Percentiles rank a stretch among this genome's conserved stretches.
These are phyloP conservation scores for Brachymystax lenok DNA, from an alignment of 2,797 vertebrate genomes.

Conservation along the genomic window DNA sequence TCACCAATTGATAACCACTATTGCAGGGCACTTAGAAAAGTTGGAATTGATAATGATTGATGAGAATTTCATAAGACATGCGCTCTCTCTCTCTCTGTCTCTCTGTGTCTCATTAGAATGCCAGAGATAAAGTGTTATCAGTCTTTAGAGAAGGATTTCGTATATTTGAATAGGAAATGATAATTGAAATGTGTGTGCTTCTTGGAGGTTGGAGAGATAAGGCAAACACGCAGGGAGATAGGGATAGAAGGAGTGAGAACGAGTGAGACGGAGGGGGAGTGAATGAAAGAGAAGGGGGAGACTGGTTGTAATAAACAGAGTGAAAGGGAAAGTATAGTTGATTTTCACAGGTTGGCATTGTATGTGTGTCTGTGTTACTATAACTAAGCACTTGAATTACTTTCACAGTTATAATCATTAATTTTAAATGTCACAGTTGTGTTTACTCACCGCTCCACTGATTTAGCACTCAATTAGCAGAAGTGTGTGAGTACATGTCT, in stretches of 20 bases:
- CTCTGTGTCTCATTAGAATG: conserved; percentile 2
- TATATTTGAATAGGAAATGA: conserved; percentile 4
- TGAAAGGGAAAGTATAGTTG: not conserved
- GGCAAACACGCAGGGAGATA: conserved; percentile 15
- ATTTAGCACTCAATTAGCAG: not conserved
- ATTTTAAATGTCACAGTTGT: conserved; percentile 4
- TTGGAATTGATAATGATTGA: not conserved
- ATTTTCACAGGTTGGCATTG: not conserved
- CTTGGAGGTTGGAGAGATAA: conserved; percentile 8
- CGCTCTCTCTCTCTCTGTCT: not conserved
- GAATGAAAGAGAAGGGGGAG: not conserved
- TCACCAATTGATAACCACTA: not conserved
- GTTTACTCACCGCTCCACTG: not conserved
- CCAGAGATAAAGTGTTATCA: not conserved
- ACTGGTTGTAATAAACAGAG: not conserved
- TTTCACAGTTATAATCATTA: not conserved
- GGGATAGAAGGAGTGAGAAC: conserved; percentile 11
- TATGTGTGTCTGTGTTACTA: conserved; percentile 18
- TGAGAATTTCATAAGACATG: not conserved
- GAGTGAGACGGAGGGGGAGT: not conserved
- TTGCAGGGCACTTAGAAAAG: not conserved
- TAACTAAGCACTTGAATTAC: conserved; percentile 9
- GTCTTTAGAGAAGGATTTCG: not conserved
- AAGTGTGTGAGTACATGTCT: not conserved
- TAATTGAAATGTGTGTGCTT: conserved; percentile 28